A percentile compares a stretch with the other conserved stretches of the same genome.
These are phyloP conservation scores for Perizoma flavofasciatum DNA, from an alignment of 2,888 invertebrate species.

Conservation along the genomic window DNA sequence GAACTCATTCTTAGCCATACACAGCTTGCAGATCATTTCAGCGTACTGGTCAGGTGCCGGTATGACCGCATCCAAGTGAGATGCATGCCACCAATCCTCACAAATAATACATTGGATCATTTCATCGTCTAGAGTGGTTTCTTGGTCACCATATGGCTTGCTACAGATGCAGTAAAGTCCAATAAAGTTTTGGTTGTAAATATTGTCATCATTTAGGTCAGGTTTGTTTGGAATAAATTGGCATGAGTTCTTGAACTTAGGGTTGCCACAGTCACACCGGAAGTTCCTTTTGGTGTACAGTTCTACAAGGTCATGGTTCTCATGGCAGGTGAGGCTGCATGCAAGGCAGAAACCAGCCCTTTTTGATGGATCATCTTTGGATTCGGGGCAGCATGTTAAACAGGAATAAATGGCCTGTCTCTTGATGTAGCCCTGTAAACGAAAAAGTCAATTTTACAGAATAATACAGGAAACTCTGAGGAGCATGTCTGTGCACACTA, in stretches of 20 bases:
- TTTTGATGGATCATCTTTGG: slow-evolving; percentile 81
- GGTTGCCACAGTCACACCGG: slow-evolving; percentile 97
- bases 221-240: slow-evolving; percentile 86
- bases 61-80: slow-evolving; percentile 86
- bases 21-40: slow-evolving; percentile 93
- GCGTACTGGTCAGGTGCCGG: slow-evolving; percentile 85
- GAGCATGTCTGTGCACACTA: neutral
- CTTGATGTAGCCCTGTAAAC: slow-evolving; percentile 92
- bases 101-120: slow-evolving; percentile 99
- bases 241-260: slow-evolving; percentile 89
- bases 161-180: slow-evolving; percentile 96
- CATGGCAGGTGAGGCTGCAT: slow-evolving; percentile 97
- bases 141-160: slow-evolving; percentile 97
- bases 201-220: slow-evolving; percentile 87
- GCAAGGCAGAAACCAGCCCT: slow-evolving; percentile 96
- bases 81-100: slow-evolving; percentile 98
- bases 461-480: too few species aligned
- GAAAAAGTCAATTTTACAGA: slow-evolving; percentile 17
- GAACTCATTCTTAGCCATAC: slow-evolving; percentile 90
- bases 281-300: slow-evolving; percentile 98
- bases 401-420: slow-evolving; percentile 98
- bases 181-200: slow-evolving; percentile 96
- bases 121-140: slow-evolving; percentile 91
- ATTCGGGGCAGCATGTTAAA: slow-evolving; percentile 91
- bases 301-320: slow-evolving; percentile 97